These are phyloP conservation scores for Plebejus melissa DNA, from an alignment of 2,888 invertebrate species.

Conservation along the genomic window DNA sequence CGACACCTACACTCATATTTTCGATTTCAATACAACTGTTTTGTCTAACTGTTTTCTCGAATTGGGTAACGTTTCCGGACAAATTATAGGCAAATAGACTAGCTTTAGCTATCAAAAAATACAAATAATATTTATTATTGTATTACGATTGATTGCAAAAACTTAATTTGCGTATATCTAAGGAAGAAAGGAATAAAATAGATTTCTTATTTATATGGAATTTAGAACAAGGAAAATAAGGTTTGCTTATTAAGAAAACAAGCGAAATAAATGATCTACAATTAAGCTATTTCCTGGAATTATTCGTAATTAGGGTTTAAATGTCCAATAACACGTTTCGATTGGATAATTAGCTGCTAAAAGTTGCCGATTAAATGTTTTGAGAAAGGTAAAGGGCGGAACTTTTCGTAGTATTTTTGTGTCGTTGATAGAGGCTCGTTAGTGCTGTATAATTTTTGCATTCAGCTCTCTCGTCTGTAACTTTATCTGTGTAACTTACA, in stretches of 20 bases:
- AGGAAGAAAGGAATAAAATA: not conserved
- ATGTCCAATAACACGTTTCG: not conserved
- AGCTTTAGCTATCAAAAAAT: not conserved
- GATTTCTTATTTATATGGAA: not conserved
- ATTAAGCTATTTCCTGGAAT: not conserved
- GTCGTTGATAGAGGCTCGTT: not conserved
- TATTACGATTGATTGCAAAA: not conserved
- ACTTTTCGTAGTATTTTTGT: not conserved
- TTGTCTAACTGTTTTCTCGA: constrained; percentile 3
- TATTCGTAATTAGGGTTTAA: not conserved
- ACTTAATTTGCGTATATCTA: not conserved
- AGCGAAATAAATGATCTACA: not conserved
- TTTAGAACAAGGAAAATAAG: not conserved
- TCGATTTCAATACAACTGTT: constrained; percentile 33
- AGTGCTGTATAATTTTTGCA: constrained; percentile 17
- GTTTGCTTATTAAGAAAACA: not conserved
- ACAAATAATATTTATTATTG: not conserved
- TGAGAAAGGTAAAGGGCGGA: constrained; percentile 1
- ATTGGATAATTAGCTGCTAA: not conserved
- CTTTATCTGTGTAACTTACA: constrained; percentile 6
- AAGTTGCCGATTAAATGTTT: not conserved
- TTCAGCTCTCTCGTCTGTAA: constrained; percentile 6
- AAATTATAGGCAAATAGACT: not conserved
- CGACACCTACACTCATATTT: constrained; percentile 45
- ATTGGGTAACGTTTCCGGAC: constrained; percentile 1